Conservation (phyloP, 1,140 invertebrate genomes). For the Lasaia peninsularis region DNA sequence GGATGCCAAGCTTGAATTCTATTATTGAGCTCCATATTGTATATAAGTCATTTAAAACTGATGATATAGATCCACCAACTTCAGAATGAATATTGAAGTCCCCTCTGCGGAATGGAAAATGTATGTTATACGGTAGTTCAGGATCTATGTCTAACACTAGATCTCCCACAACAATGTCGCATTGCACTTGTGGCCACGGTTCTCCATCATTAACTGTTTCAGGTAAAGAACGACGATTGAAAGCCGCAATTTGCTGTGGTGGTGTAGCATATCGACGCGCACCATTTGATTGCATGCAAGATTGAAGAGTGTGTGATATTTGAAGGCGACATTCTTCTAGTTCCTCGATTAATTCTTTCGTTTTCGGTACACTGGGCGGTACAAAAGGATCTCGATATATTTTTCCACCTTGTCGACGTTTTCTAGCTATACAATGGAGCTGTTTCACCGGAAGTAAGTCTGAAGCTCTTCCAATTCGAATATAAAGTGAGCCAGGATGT, state of each 20-base stretch:
- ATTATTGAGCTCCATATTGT: slow-evolving; percentile 92
- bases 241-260: slow-evolving; percentile 91
- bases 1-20: slow-evolving; percentile 86
- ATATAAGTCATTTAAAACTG: slow-evolving; percentile 90
- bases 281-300: slow-evolving; percentile 89
- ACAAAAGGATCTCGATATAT: slow-evolving; percentile 82
- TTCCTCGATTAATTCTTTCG: slow-evolving; percentile 83
- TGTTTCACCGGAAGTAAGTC: slow-evolving; percentile 91
- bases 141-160: slow-evolving; percentile 86
- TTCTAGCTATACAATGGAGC: slow-evolving; percentile 91
- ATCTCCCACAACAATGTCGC: slow-evolving; percentile 82
- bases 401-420: slow-evolving; percentile 77
- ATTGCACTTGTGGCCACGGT: slow-evolving; percentile 80
- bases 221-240: slow-evolving; percentile 86
- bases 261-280: slow-evolving; percentile 89
- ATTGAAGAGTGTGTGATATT: slow-evolving; percentile 90
- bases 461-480: slow-evolving; percentile 92
- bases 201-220: slow-evolving; percentile 78
- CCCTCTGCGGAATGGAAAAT: slow-evolving; percentile 92
- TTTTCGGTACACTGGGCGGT: slow-evolving; percentile 78
- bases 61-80: slow-evolving; percentile 89
- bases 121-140: slow-evolving; percentile 86
- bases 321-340: slow-evolving; percentile 90
- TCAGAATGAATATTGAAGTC: slow-evolving; percentile 91
- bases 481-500: slow-evolving; percentile 93